phyloP scores from a whole-genome alignment of 2,113 vertebrate genomes.

The Capra hircus region DNA sequence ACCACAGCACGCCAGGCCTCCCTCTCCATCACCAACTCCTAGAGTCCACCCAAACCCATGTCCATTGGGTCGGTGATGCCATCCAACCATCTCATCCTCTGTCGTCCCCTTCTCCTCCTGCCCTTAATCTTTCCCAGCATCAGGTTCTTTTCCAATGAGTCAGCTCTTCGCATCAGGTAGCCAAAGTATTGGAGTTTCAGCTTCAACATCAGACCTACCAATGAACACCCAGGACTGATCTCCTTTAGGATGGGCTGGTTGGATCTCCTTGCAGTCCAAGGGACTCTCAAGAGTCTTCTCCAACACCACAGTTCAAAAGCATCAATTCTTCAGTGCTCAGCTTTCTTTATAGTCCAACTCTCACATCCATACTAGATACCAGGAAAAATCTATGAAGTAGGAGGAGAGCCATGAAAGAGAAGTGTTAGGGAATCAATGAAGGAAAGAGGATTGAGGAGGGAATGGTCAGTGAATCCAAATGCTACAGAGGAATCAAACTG shows the following conservation, averaged over 20 bases:
- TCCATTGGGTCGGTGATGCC: accelerated
- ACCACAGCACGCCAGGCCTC: background rate
- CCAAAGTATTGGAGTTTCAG: background rate
- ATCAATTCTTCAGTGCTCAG: accelerated
- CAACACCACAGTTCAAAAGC: background rate
- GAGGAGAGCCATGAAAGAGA: background rate
- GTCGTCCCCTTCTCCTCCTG: background rate
- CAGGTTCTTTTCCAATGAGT: background rate
- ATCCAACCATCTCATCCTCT: background rate
- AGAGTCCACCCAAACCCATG: background rate
- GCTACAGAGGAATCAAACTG: background rate
- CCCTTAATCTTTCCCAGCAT: background rate
- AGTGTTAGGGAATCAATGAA: background rate
- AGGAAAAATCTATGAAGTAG: background rate
- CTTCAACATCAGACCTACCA: background rate
- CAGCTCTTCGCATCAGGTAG: accelerated
- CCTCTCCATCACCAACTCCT: background rate
- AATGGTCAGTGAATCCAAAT: background rate
- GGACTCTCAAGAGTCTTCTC: background rate
- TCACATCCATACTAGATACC: background rate
- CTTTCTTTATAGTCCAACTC: background rate
- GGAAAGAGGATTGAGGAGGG: background rate
- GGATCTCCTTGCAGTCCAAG: background rate
- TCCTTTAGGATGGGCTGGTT: background rate
- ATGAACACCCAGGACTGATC: background rate